phyloP scores from a whole-genome alignment of 2,888 invertebrate species.

The Lomographa bimaculata region DNA sequence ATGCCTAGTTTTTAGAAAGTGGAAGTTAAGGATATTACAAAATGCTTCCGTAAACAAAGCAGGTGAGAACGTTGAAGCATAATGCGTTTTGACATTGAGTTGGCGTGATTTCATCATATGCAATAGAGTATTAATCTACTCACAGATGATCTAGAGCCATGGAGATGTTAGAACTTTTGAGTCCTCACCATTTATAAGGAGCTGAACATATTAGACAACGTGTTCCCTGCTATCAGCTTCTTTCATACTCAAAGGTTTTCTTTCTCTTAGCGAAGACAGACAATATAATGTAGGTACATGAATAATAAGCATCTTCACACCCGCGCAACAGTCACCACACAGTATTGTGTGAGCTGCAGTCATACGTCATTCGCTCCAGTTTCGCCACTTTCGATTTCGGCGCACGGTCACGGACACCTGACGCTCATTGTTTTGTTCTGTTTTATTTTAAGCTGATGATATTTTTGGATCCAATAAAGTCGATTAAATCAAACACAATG shows the following conservation, averaged over 20 bases:
- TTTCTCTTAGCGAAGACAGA: too few species aligned
- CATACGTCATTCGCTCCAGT: slow-evolving; percentile 49
- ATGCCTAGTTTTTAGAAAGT: slow-evolving; percentile 23
- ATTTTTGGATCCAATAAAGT: slow-evolving; percentile 6
- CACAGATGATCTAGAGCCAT: too few species aligned
- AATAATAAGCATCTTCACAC: too few species aligned
- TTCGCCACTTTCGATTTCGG: slow-evolving; percentile 68
- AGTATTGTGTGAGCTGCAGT: slow-evolving; percentile 39
- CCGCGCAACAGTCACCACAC: slow-evolving; percentile 16
- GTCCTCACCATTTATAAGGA: too few species aligned
- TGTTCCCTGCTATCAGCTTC: too few species aligned
- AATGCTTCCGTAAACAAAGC: slow-evolving; percentile 23
- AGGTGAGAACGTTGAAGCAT: slow-evolving; percentile 21
- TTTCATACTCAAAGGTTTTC: too few species aligned
- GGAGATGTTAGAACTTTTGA: too few species aligned
- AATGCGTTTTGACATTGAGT: slow-evolving; percentile 1
- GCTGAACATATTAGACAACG: too few species aligned
- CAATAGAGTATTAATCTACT: too few species aligned
- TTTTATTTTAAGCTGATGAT: slow-evolving; percentile 1
- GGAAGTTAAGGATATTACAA: slow-evolving; percentile 12
- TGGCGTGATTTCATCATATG: slow-evolving; percentile 10
- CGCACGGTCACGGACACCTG: slow-evolving; percentile 68
- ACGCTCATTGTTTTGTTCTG: slow-evolving; percentile 33
- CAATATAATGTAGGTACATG: too few species aligned
- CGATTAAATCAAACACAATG: too few species aligned